Evolutionary conservation across 1,140 invertebrate species (phyloP), one percentile per base, ranked within the genome.

Genomic region (Saccostrea cuccullata): DNA sequence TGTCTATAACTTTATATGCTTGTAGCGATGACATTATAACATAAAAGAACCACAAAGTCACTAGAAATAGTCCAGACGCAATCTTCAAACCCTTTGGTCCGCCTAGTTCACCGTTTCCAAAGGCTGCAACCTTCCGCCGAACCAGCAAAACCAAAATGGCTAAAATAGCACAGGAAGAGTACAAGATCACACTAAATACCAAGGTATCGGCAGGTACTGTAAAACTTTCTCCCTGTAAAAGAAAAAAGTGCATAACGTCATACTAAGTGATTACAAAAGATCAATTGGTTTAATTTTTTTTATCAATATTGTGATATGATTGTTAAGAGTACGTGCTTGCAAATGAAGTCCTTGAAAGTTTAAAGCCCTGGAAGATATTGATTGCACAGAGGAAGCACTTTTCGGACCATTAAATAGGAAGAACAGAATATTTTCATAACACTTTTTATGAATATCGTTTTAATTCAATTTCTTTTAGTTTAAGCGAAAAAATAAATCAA

Each of bases 41-140:
- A 88, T 96, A 96, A 1, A 96, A 26, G 55, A 96, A 85, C 96
- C 96, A 96, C 4, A 96, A 91, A 15, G 88, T 84, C 23, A 96
- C 86, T 13, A 96, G 91, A 87, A 96, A 89, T 6, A 94, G 86
- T 5, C 93, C 94, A n/a, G 94, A 93, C 0, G 93, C 47, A 84
- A 93, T 94, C 89, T 95, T 96, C 1, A 93, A 82, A 6, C 89
- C 87, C 6, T 85, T 89, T 15, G 95, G 95, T 20, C 96, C 96
- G 26, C 96, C 96, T 3, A 97, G 94, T 93, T 97, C 96, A 17
- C 95, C 96, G 84, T 95, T 95, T n/a, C 96, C 96, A 91, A 96
- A 96, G 13, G 95, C 47, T 1, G 89, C 84, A 23, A 96, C 36
- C 67, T 86, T 88, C 30, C 94, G 95, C 91, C 96, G 92, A 88